Conservation (phyloP, 2,797 vertebrate genomes). For the Momotus momota region DNA sequence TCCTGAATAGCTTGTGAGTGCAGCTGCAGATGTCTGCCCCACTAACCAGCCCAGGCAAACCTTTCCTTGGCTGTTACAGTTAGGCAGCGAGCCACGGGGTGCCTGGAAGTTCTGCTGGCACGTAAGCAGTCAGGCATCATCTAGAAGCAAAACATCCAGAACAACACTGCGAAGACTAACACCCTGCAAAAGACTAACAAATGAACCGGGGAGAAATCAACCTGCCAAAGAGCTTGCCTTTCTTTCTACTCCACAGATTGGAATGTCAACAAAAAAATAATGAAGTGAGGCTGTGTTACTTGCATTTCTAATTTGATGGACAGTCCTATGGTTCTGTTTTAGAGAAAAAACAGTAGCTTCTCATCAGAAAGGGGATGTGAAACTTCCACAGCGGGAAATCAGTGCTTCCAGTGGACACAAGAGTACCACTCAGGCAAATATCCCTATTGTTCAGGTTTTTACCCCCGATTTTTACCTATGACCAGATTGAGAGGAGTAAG, state of each 20-base stretch:
- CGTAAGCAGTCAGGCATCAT: neutral
- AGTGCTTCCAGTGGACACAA: neutral
- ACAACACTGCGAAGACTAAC: neutral
- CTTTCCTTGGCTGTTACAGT: neutral
- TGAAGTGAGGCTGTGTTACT: neutral
- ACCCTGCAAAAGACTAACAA: neutral
- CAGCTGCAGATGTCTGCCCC: conserved; percentile 1
- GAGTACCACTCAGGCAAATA: neutral
- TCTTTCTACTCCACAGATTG: neutral
- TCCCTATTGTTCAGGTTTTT: neutral
- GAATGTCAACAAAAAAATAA: neutral
- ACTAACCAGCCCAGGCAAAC: neutral
- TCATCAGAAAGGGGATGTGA: neutral
- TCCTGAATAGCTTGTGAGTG: neutral
- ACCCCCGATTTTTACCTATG: neutral
- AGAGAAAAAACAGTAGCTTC: neutral
- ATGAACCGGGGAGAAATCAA: neutral
- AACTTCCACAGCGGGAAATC: neutral
- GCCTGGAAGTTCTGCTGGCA: neutral
- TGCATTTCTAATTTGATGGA: neutral
- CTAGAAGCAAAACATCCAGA: conserved; percentile 36
- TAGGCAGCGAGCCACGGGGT: neutral
- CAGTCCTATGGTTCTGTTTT: neutral
- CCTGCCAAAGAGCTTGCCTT: neutral
- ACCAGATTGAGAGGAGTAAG: neutral